Evolutionary conservation across 1,140 invertebrate genomes (phyloP), one percentile per base, ranked within the genome.

Genomic region (Leucophenga varia): DNA sequence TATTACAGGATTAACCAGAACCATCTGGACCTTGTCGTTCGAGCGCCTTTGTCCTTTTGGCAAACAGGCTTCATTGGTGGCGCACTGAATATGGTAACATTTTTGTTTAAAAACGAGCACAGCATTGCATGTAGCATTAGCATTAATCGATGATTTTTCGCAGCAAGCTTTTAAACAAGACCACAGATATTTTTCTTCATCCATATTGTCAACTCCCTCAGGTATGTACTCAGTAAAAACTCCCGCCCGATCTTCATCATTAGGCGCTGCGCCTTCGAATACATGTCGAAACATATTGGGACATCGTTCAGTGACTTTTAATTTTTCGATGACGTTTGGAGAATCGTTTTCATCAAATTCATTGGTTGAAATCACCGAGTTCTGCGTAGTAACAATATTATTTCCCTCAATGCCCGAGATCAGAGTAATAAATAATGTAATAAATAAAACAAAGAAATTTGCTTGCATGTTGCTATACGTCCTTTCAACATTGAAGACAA

Each of bases 11-110:
- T 84, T 85, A 1, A 91, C 86, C 37, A 90, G 70, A 12, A 91
- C 84, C 87, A 92, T 88, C 41, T 79, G 83, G 5, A 88, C 81
- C 77, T 84, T 82, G 16, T 77, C 72, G 5, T 79, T 74, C 51
- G 76, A 75, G 46, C 80, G 80, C 10, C 76, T 61, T 28, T 80
- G 75, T 42, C 84, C 76, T 14, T 86, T 72, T 43, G 88, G 86
- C 54, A 85, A 50, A 61, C 89, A 92, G 32, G 83, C 67, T 61
- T 87, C 82, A 70, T 87, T 82, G 61, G 76, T 85, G 18, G 76
- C 77, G 75, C 89, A 91, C 45, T 83, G 79, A 9, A 90, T 81
- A 76, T 88, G 86, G 64, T 83, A 93, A 71, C 90, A 93, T 39
- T 83, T 85, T 14, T 76, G 73, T 55, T 90, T 84, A 47, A 83